Evolutionary conservation across 2,113 vertebrate species (phyloP), one percentile per base, ranked within the genome.

Genomic region (Rhynchopsitta pachyrhyncha): DNA sequence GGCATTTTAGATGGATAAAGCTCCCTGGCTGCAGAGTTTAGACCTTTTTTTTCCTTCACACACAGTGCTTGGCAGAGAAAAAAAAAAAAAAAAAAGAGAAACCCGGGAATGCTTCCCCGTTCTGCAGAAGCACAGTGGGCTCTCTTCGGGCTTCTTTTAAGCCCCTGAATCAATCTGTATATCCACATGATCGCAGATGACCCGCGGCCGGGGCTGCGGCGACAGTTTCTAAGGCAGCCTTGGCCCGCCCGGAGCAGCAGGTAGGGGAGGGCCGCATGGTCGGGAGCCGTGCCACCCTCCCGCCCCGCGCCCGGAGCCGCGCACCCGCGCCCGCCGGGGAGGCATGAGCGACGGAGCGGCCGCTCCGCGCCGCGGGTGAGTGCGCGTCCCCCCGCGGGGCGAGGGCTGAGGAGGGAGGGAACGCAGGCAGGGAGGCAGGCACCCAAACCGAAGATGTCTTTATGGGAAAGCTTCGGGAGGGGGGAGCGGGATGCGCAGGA

Each of bases 291-390:
- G 95, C 97, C 97, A 82, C 95, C 96, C 24, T 93, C 91, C 50
- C 18, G 42, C 82, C n/a, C 33, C 84, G 7, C 87, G 35, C 67
- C 93, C 84, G 73, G 80, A 63, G 62, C 62, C n/a, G 55, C 83
- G 47, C 64, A 7, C 50, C 57, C 85, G 95, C 94, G 95, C 96
- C 83, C 79, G 82, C 95, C 92, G 93, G 91, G 96, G 91, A 97
- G 98, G 97, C 93, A 98, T 98, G 98, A 98, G 97, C 96, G 97
- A 94, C 87, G 89, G 97, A 96, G 90, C 96, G 52, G 96, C 95
- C 47, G 90, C 95, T 9, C 86, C 94, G 84, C 68, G 94, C 94
- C 96, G 98, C 96, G 97, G 98, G 98, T 98, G 96, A 98, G 98
- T 98, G 83, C 80, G 83, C 55, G 69, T 80, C 42, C 10, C 55